Evolutionary conservation across 2,888 invertebrate genomes (phyloP).

Genomic region (Melieria picta): DNA sequence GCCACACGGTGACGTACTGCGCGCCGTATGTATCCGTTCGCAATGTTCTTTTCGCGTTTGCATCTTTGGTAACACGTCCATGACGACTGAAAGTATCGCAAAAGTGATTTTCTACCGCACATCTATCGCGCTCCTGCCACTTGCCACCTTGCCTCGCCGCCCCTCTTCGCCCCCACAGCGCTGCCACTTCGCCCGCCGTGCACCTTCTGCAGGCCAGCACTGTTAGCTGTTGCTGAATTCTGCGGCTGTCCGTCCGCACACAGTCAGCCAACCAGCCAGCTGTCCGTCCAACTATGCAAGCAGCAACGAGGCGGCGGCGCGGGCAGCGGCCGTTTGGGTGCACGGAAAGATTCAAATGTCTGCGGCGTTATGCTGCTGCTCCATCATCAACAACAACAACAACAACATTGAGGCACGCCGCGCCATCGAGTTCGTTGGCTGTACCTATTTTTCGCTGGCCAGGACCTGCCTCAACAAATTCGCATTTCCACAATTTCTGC

Average conservation of each 20-base stretch:
- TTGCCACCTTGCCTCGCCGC: background rate
- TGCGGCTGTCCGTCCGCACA: background rate
- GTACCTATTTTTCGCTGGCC: conserved; percentile 62
- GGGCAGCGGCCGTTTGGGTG: background rate
- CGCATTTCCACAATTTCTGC: conserved; percentile 37
- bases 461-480: conserved; percentile 64
- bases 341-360: background rate
- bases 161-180: background rate
- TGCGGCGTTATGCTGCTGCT: conserved; percentile 1
- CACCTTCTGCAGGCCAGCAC: too few species aligned
- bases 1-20: conserved; percentile 22
- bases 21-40: conserved; percentile 12
- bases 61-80: conserved; percentile 21
- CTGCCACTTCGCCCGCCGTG: background rate
- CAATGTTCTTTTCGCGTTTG: conserved; percentile 23
- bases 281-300: background rate
- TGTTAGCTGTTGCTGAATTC: conserved; percentile 15
- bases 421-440: conserved; percentile 60
- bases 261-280: background rate
- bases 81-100: conserved; percentile 26
- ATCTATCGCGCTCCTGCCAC: background rate
- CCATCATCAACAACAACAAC: conserved; percentile 31
- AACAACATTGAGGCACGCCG: background rate
- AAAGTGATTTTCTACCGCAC: background rate
- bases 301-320: background rate